Conservation (phyloP, 2,888 invertebrate genomes). For the Pammene aurita region DNA sequence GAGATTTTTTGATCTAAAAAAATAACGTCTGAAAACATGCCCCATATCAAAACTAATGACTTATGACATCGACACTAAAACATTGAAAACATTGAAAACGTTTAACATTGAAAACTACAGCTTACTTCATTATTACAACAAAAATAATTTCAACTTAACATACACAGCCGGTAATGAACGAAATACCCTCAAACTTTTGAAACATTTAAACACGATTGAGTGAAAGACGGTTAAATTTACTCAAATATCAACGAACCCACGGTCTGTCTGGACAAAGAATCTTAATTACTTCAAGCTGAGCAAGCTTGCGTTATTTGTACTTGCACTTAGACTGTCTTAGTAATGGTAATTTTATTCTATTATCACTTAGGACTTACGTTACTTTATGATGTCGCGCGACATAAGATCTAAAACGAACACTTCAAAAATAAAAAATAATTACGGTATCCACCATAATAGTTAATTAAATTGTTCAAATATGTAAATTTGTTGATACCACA, state of each 20-base stretch:
- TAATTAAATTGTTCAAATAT: too few relatives aligned
- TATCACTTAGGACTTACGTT: constrained; percentile 58
- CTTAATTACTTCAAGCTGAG: constrained; percentile 80
- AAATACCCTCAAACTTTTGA: constrained; percentile 8
- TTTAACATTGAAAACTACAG: too few relatives aligned
- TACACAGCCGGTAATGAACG: not conserved
- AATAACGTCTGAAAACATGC: too few relatives aligned
- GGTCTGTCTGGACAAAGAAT: constrained; percentile 69
- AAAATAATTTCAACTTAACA: not conserved
- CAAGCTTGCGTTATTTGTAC: constrained; percentile 71
- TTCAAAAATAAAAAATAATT: not conserved
- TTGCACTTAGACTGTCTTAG: constrained; percentile 50
- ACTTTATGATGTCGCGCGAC: not conserved
- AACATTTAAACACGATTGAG: constrained; percentile 16
- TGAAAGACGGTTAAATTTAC: constrained; percentile 26
- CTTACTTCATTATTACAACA: too few relatives aligned
- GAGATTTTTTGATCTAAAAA: too few relatives aligned
- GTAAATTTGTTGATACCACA: too few relatives aligned
- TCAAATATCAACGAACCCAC: constrained; percentile 43
- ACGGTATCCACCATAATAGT: too few relatives aligned
- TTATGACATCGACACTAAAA: too few relatives aligned
- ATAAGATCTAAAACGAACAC: too few relatives aligned
- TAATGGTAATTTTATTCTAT: constrained; percentile 76
- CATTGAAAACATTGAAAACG: too few relatives aligned
- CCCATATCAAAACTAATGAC: too few relatives aligned